Conservation (phyloP, 2,113 vertebrate species). For the Nothocercus julius region DNA sequence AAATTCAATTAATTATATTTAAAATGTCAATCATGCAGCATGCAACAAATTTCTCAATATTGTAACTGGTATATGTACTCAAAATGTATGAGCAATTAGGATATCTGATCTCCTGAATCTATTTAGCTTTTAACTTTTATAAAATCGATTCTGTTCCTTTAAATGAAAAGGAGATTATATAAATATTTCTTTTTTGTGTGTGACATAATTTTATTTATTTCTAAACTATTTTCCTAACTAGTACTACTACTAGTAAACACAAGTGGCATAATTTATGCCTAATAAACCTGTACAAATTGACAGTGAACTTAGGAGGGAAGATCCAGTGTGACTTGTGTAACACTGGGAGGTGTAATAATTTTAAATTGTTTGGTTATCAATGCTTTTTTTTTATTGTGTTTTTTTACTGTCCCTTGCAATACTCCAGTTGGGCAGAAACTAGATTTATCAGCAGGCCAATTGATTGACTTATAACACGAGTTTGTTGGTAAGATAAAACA, state of each 20-base stretch:
- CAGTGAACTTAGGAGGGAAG: neutral
- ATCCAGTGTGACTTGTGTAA: neutral
- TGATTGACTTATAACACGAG: neutral
- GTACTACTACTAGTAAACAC: neutral
- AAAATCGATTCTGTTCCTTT: neutral
- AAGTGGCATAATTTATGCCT: neutral
- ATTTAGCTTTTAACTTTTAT: neutral
- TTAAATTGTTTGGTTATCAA: neutral
- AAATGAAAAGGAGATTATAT: constrained; percentile 3
- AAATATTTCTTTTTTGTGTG: neutral
- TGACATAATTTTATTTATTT: neutral
- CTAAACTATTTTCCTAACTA: neutral
- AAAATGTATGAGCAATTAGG: neutral
- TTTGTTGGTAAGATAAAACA: neutral
- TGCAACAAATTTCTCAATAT: neutral
- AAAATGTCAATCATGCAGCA: neutral
- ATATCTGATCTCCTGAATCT: neutral
- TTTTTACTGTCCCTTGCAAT: neutral
- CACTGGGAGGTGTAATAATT: neutral
- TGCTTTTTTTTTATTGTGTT: neutral
- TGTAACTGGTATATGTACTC: constrained; percentile 3
- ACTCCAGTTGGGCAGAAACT: neutral
- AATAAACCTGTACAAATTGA: neutral
- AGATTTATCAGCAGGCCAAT: neutral
- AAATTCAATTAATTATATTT: neutral